Percentiles rank a stretch among this genome's conserved stretches.
Conservation (phyloP, 2,113 vertebrate genomes). For the Cinclus cinclus region DNA sequence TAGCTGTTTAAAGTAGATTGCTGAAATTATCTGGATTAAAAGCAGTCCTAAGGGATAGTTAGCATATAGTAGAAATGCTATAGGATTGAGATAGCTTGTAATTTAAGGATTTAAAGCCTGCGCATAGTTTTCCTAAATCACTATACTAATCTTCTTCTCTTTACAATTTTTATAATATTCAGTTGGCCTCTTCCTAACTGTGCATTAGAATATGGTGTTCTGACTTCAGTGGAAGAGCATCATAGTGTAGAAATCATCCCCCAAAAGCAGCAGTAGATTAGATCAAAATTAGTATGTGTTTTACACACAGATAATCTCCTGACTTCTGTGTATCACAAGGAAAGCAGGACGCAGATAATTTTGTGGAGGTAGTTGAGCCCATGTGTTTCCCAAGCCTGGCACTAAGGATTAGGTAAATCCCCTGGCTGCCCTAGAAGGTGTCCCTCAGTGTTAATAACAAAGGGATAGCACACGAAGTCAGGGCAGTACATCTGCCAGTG, state of each 20-base stretch:
- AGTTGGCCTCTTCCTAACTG: neutral
- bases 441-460: neutral
- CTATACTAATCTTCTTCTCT: neutral
- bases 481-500: neutral
- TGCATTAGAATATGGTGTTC: neutral
- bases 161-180: neutral
- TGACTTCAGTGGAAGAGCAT: neutral
- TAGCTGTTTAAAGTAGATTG: neutral
- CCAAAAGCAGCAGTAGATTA: neutral
- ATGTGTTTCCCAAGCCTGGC: neutral
- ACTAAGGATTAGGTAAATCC: neutral
- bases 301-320: neutral
- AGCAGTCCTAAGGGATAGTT: neutral
- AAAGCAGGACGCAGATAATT: neutral
- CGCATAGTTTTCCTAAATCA: neutral
- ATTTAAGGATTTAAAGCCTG: neutral
- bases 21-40: slow-evolving; percentile 32
- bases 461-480: rapidly evolving
- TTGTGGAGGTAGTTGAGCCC: neutral
- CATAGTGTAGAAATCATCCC: neutral
- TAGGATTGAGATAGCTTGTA: neutral
- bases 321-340: rapidly evolving
- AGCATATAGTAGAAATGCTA: neutral
- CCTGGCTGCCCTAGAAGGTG: neutral
- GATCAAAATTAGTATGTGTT: neutral